Evolutionary conservation across 2,113 vertebrate genomes (phyloP).

Genomic region (Petroica traversi): DNA sequence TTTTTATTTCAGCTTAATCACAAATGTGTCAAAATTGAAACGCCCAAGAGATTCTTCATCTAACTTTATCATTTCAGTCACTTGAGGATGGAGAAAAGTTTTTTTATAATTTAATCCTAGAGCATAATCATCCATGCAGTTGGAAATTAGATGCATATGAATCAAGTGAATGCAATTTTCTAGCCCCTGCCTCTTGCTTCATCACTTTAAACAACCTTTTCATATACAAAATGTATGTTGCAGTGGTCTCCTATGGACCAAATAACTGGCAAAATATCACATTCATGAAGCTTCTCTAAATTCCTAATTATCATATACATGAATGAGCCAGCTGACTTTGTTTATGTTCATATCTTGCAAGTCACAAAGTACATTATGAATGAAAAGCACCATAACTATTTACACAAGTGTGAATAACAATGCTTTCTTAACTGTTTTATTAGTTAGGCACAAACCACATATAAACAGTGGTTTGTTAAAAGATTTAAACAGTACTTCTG

Average conservation of each 20-base stretch:
- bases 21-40: neutral
- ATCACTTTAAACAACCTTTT: neutral
- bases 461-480: neutral
- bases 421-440: neutral
- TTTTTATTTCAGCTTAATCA: neutral
- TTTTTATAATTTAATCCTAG: neutral
- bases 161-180: neutral
- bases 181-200: neutral
- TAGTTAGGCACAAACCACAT: neutral
- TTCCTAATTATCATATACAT: accelerated
- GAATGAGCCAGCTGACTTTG: neutral
- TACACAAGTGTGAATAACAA: neutral
- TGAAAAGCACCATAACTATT: neutral
- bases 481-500: neutral
- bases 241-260: neutral
- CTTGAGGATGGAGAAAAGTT: neutral
- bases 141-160: neutral
- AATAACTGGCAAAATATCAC: neutral
- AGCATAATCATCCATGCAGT: neutral
- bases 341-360: neutral
- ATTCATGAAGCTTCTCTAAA: neutral
- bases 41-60: neutral
- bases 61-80: neutral
- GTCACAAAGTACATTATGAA: neutral
- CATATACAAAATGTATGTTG: neutral